Percentiles rank a stretch among this genome's conserved stretches.
These are phyloP conservation scores for Anarhynchus alexandrinus DNA, from an alignment of 2,113 vertebrate species.

Conservation along the genomic window DNA sequence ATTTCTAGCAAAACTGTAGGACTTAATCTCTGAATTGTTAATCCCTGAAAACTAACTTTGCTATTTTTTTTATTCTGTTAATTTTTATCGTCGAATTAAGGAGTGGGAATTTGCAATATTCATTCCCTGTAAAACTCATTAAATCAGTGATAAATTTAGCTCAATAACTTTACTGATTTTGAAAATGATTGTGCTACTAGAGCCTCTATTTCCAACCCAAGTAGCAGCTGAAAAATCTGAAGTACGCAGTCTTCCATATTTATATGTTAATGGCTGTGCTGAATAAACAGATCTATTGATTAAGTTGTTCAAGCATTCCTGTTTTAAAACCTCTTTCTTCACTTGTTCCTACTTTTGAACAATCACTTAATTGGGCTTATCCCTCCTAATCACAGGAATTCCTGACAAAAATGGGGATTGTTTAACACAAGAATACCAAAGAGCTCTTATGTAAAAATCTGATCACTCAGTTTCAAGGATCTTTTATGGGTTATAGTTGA, in stretches of 20 bases:
- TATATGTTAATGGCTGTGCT: slow-evolving; percentile 25
- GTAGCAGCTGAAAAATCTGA: slow-evolving; percentile 38
- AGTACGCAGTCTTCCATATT: slow-evolving; percentile 15
- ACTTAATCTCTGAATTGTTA: background rate
- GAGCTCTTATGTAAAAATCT: background rate
- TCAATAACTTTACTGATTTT: background rate
- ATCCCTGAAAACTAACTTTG: background rate
- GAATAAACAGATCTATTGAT: slow-evolving; percentile 20
- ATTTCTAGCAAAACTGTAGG: background rate
- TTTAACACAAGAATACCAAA: background rate
- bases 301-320: background rate
- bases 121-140: background rate
- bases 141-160: background rate
- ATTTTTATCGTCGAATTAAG: background rate
- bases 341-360: background rate
- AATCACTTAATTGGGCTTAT: background rate
- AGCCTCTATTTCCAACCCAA: slow-evolving; percentile 10
- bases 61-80: background rate
- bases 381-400: background rate
- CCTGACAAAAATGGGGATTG: background rate
- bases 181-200: background rate
- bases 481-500: background rate
- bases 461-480: background rate
- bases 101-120: background rate
- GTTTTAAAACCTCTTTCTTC: background rate